phyloP scores from a whole-genome alignment of 2,797 vertebrate species.

The Alca torda region DNA sequence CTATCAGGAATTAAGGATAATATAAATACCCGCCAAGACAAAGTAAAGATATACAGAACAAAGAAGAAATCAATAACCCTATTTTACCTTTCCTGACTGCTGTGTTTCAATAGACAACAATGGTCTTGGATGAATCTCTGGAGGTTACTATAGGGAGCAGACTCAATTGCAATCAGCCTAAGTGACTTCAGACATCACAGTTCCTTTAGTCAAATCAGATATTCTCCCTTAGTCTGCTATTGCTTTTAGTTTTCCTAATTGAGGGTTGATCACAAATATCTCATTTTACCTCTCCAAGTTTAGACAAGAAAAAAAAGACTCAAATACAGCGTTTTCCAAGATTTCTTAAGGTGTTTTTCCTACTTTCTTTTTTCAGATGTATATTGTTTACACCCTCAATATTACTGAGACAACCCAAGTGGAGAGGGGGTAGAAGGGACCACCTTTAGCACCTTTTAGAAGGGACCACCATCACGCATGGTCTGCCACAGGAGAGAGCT shows the following conservation, averaged over 20 bases:
- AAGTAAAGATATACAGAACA: neutral
- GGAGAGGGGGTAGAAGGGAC: neutral
- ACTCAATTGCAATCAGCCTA: conserved; percentile 46
- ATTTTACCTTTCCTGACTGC: conserved; percentile 44
- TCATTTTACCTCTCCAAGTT: neutral
- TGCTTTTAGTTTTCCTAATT: conserved; percentile 30
- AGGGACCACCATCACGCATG: fast-evolving
- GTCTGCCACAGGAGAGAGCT: neutral
- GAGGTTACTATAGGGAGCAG: conserved; percentile 21
- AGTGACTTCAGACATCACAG: conserved; percentile 46
- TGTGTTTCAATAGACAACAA: conserved; percentile 40
- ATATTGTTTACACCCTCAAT: fast-evolving
- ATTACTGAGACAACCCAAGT: neutral
- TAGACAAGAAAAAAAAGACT: neutral
- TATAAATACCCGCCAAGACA: conserved; percentile 9
- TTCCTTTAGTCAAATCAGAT: conserved; percentile 21
- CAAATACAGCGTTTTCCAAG: neutral
- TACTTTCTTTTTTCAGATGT: neutral
- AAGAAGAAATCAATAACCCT: conserved; percentile 44
- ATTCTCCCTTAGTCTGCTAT: neutral
- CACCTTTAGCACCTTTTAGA: neutral
- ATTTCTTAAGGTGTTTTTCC: neutral
- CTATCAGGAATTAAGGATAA: neutral
- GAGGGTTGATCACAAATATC: neutral
- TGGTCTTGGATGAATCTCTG: conserved; percentile 31